phyloP scores from a whole-genome alignment of 2,113 vertebrate species.

The Glaucidium brasilianum region DNA sequence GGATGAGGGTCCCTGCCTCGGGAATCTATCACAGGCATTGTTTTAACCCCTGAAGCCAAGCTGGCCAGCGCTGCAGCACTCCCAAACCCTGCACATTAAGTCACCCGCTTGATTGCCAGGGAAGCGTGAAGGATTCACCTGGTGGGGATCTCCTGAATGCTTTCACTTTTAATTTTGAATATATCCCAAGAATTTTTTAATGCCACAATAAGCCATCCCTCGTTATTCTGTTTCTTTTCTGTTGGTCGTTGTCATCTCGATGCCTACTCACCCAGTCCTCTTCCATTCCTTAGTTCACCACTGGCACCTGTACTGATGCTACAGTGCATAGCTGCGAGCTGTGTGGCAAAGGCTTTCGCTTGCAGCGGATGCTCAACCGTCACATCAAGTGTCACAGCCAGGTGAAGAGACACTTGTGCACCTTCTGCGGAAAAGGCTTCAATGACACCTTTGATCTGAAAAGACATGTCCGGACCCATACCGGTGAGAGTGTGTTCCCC shows the following conservation, averaged over 20 bases:
- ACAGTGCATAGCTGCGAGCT: constrained; percentile 72
- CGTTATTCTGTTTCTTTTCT: background rate
- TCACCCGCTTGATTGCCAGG: background rate
- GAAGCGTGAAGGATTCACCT: background rate
- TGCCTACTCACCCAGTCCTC: background rate
- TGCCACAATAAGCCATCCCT: background rate
- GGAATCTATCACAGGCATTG: background rate
- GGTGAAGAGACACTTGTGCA: constrained; percentile 82
- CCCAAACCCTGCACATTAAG: rapidly evolving
- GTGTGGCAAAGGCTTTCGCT: constrained; percentile 81
- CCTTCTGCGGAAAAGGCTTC: constrained; percentile 87
- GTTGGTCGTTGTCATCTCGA: background rate
- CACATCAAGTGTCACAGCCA: constrained; percentile 86
- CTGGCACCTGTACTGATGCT: constrained; percentile 65
- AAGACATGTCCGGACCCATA: constrained; percentile 85
- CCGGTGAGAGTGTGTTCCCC: constrained; percentile 57
- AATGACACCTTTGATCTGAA: constrained; percentile 85
- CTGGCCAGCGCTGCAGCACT: background rate
- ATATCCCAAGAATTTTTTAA: background rate
- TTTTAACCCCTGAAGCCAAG: background rate
- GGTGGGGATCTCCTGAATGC: background rate
- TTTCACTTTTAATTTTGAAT: background rate
- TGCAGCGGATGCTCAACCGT: constrained; percentile 85
- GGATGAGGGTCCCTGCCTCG: background rate
- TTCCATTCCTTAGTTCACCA: constrained; percentile 72